These are phyloP conservation scores for Drosophila tropicalis DNA, from an alignment of 1,140 invertebrate genomes.

Conservation along the genomic window DNA sequence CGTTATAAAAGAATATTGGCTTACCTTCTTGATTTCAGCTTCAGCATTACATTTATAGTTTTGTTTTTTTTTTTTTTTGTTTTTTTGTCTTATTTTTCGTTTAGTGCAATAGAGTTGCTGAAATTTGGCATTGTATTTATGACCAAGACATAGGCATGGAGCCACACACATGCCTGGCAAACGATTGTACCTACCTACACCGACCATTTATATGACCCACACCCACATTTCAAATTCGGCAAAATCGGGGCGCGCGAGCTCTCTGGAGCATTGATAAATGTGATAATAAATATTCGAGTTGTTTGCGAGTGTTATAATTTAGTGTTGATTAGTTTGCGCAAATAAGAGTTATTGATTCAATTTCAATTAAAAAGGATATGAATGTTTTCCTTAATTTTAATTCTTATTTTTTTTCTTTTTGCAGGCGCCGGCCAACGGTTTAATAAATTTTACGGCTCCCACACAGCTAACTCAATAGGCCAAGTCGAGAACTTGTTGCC, in stretches of 20 bases:
- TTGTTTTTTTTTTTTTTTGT: too few relatives aligned
- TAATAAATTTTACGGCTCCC: slow-evolving; percentile 2
- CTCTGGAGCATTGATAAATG: slow-evolving; percentile 69
- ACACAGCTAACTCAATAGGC: neutral
- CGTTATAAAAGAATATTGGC: slow-evolving; percentile 3
- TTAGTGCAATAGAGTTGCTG: slow-evolving; percentile 78
- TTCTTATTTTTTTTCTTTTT: neutral
- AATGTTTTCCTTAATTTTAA: slow-evolving; percentile 50
- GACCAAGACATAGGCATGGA: slow-evolving; percentile 41
- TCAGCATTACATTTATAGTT: slow-evolving; percentile 23
- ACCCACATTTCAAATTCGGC: slow-evolving; percentile 54
- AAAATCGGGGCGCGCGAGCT: slow-evolving; percentile 41
- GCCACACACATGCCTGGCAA: slow-evolving; percentile 37
- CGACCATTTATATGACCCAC: slow-evolving; percentile 43
- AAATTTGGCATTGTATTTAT: slow-evolving; percentile 77
- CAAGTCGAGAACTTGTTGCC: slow-evolving; percentile 56
- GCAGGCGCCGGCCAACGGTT: neutral
- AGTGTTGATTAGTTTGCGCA: slow-evolving; percentile 81
- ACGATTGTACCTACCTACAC: slow-evolving; percentile 48
- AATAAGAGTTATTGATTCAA: slow-evolving; percentile 81
- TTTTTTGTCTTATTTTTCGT: slow-evolving; percentile 32
- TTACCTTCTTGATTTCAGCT: slow-evolving; percentile 37
- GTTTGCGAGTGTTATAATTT: slow-evolving; percentile 81
- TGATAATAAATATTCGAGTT: slow-evolving; percentile 80
- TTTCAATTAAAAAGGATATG: slow-evolving; percentile 81